phyloP scores from a whole-genome alignment of 2,888 invertebrate species.

The Acanthopleura granulata region DNA sequence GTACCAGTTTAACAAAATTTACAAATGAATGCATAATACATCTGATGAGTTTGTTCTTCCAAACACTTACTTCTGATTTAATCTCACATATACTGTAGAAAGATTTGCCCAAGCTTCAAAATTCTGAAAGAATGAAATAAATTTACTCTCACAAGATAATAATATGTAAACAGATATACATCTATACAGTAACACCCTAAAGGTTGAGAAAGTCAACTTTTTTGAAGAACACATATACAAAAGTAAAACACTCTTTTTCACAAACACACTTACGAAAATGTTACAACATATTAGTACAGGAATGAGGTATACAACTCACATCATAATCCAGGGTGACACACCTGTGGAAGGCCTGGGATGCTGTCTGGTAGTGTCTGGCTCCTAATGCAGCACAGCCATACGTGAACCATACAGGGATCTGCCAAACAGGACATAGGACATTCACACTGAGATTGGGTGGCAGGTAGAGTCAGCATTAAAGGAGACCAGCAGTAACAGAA shows the following conservation, averaged over 20 bases:
- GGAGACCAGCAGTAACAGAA: too few species aligned
- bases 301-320: constrained; percentile 63
- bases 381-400: constrained; percentile 86
- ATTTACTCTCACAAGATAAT: background rate
- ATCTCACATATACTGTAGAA: constrained; percentile 90
- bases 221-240: too few species aligned
- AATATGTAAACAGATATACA: too few species aligned
- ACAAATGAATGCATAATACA: too few species aligned
- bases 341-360: constrained; percentile 86
- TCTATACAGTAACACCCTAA: too few species aligned
- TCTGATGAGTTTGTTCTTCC: too few species aligned
- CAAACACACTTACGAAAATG: too few species aligned
- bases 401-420: constrained; percentile 80
- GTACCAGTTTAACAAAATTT: too few species aligned
- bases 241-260: too few species aligned
- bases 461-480: too few species aligned
- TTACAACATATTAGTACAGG: too few species aligned
- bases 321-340: constrained; percentile 88
- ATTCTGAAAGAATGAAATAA: constrained; percentile 70
- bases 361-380: constrained; percentile 73
- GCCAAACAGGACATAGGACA: background rate
- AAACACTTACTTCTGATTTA: constrained; percentile 80
- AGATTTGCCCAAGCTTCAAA: constrained; percentile 99
- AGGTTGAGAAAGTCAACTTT: too few species aligned
- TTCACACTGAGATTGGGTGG: background rate